Conservation (phyloP, 2,888 invertebrate species). For the Caenorhabditis sp. region DNA sequence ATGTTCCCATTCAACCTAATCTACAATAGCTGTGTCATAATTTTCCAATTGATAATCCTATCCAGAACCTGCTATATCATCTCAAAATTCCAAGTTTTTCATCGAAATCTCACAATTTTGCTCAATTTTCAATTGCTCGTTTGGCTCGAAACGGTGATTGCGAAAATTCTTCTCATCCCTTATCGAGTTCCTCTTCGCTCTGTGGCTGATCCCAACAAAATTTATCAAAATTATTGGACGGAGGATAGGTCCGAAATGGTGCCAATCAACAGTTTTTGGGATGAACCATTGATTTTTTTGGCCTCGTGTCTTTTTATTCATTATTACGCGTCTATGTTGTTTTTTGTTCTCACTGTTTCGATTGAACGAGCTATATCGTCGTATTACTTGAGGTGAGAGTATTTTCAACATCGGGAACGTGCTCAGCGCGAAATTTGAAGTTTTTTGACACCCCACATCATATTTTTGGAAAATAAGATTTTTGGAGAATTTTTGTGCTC, state of each 20-base stretch:
- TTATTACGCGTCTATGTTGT: neutral
- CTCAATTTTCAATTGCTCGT: neutral
- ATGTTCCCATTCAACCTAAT: neutral
- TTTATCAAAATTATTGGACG: neutral
- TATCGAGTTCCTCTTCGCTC: neutral
- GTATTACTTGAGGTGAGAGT: neutral
- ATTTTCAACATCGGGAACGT: too few relatives aligned
- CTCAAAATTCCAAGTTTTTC: neutral
- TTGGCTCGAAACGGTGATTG: neutral
- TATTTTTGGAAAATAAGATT: too few relatives aligned
- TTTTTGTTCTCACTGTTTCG: neutral
- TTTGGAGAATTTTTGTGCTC: too few relatives aligned
- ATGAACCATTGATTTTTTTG: neutral
- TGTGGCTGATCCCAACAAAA: neutral
- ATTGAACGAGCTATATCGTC: neutral
- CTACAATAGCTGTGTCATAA: neutral
- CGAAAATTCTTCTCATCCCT: neutral
- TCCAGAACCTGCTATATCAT: neutral
- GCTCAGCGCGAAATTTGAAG: too few relatives aligned
- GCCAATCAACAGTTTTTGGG: neutral
- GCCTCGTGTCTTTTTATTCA: neutral
- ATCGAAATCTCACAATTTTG: neutral
- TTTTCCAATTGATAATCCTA: neutral
- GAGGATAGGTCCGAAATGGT: neutral
- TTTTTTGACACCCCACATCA: too few relatives aligned